A percentile compares a stretch with the other conserved stretches of the same genome.
phyloP scores from a whole-genome alignment of 2,113 vertebrate genomes.

The Morphnarchus princeps region DNA sequence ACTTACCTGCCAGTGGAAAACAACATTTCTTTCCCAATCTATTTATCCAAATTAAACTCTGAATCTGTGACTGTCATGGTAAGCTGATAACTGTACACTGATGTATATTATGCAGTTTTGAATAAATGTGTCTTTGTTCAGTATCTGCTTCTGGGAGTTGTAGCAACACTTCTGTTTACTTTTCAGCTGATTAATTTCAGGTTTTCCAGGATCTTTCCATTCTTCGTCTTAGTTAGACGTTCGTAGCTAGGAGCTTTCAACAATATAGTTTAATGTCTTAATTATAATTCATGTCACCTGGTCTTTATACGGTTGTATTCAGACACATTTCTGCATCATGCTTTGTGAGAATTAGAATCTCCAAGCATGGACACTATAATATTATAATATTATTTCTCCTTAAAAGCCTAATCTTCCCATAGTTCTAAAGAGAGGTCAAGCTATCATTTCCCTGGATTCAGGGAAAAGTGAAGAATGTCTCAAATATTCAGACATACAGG shows the following conservation, averaged over 20 bases:
- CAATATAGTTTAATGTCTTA: not conserved
- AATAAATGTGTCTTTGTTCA: not conserved
- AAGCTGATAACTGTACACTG: constrained; percentile 3
- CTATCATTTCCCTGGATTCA: not conserved
- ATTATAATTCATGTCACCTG: not conserved
- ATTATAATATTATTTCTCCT: not conserved
- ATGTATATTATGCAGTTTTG: not conserved
- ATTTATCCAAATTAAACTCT: constrained; percentile 51
- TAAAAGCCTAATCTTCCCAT: not conserved
- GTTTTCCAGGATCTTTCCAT: not conserved
- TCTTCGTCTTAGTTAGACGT: not conserved
- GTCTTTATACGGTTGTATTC: not conserved
- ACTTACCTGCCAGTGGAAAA: constrained; percentile 18
- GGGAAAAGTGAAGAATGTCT: not conserved
- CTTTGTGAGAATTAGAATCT: not conserved
- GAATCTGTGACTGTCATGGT: constrained; percentile 3
- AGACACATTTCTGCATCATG: not conserved
- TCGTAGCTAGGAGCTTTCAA: not conserved
- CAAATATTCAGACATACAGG: not conserved
- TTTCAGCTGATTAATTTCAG: constrained; percentile 9
- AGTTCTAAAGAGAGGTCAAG: not conserved
- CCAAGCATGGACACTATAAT: not conserved
- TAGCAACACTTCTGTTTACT: not conserved
- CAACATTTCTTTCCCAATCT: constrained; percentile 24
- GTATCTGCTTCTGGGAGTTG: not conserved